These are phyloP conservation scores for Chaetogeoica ovagalla DNA, from an alignment of 2,888 invertebrate genomes.

Conservation along the genomic window DNA sequence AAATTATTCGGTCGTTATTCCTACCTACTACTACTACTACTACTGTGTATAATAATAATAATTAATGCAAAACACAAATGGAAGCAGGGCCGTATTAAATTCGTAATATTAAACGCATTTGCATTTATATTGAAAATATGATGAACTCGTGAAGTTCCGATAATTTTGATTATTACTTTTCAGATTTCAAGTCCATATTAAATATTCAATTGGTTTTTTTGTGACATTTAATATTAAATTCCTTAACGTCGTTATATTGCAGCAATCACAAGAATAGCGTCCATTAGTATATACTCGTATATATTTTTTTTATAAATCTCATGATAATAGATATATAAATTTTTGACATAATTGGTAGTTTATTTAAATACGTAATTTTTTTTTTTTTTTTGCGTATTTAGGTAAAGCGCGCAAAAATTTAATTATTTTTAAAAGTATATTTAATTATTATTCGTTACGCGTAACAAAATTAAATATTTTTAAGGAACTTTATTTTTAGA, in stretches of 20 bases:
- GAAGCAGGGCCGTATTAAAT: neutral
- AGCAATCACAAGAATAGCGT: too few species aligned
- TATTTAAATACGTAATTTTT: too few species aligned
- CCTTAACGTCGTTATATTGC: neutral
- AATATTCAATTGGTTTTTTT: neutral
- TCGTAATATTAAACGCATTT: conserved; percentile 2
- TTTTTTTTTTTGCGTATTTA: too few species aligned
- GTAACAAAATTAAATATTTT: neutral
- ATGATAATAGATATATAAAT: too few species aligned
- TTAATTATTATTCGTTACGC: too few species aligned
- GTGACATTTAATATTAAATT: neutral
- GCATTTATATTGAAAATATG: conserved; percentile 26
- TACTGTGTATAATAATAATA: too few species aligned
- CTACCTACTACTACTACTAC: too few species aligned
- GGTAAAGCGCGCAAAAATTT: too few species aligned
- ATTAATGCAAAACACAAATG: conserved; percentile 1
- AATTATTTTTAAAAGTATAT: too few species aligned
- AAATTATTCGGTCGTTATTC: neutral
- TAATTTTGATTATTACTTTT: neutral
- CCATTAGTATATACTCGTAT: too few species aligned
- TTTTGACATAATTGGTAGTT: too few species aligned
- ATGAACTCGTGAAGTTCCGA: neutral
- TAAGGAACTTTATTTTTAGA: neutral
- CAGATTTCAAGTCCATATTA: neutral
- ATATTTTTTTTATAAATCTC: too few species aligned